Evolutionary conservation across 2,113 vertebrate genomes (phyloP).

Genomic region (Heptranchias perlo): DNA sequence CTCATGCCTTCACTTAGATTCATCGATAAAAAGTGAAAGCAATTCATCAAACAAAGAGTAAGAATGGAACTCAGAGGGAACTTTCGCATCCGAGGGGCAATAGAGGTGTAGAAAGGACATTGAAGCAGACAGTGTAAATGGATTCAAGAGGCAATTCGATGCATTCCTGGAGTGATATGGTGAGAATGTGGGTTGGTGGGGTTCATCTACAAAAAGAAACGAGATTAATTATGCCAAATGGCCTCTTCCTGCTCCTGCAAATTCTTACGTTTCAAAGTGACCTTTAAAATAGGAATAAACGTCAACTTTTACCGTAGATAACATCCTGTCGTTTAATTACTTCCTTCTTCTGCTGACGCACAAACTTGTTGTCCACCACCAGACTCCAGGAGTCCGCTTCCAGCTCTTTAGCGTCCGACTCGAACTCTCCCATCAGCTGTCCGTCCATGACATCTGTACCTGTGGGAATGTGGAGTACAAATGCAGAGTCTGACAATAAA

Average conservation of each 20-base stretch:
- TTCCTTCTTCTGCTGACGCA: conserved; percentile 81
- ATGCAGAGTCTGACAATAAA: conserved; percentile 32
- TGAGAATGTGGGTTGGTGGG: neutral
- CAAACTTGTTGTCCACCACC: conserved; percentile 74
- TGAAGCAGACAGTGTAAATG: neutral
- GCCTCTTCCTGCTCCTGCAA: neutral
- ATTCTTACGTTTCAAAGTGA: neutral
- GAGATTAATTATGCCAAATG: neutral
- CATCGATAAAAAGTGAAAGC: neutral
- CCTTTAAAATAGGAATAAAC: neutral
- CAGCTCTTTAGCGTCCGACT: conserved; percentile 76
- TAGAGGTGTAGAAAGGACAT: neutral
- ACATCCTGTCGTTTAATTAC: conserved; percentile 88
- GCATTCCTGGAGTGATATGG: neutral
- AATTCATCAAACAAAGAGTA: neutral
- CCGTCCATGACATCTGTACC: conserved; percentile 93
- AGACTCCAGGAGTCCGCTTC: conserved; percentile 94
- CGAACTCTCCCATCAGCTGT: conserved; percentile 91
- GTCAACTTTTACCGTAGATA: conserved; percentile 73
- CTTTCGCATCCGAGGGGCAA: neutral
- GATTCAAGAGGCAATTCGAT: neutral
- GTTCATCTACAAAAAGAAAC: neutral
- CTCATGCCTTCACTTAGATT: neutral
- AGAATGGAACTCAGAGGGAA: neutral
- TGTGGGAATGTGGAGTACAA: conserved; percentile 44